Conservation (phyloP, 2,797 vertebrate species). For the Cephalopachus bancanus region DNA sequence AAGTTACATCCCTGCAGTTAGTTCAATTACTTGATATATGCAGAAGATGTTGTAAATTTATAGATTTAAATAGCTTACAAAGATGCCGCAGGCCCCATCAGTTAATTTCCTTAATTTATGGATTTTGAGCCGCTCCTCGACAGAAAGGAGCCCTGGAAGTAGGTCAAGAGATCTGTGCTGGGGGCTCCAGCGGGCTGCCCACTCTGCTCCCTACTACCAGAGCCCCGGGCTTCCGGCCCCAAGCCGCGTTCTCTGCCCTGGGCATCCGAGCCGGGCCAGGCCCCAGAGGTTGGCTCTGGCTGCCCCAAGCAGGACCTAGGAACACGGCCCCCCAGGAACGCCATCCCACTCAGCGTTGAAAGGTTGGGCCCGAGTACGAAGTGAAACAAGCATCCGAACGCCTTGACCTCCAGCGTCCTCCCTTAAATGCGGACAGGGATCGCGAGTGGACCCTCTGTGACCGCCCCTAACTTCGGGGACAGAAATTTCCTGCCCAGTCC, state of each 20-base stretch:
- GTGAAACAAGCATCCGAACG: neutral
- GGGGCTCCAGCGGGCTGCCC: conserved; percentile 76
- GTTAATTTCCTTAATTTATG: conserved; percentile 99
- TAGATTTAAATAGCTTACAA: conserved; percentile 99
- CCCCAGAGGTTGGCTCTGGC: neutral
- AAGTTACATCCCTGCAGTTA: conserved; percentile 99
- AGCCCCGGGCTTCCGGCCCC: neutral
- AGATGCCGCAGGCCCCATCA: conserved; percentile 97
- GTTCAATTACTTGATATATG: conserved; percentile 99
- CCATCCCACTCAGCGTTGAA: neutral
- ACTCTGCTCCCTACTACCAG: conserved; percentile 77
- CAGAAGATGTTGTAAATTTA: conserved; percentile 99
- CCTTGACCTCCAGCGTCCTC: neutral
- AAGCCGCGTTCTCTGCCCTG: neutral
- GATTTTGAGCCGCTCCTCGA: conserved; percentile 96
- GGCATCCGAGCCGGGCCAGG: conserved; percentile 73
- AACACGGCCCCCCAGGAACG: neutral
- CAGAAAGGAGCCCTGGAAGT: conserved; percentile 94
- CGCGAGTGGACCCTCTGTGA: neutral
- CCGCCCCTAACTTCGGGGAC: neutral
- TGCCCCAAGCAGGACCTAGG: neutral
- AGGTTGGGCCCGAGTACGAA: neutral
- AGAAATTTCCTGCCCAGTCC: neutral
- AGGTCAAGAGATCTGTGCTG: conserved; percentile 91
- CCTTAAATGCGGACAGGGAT: neutral